Evolutionary conservation across 1,140 invertebrate genomes (phyloP).

Genomic region (Ips typographus): DNA sequence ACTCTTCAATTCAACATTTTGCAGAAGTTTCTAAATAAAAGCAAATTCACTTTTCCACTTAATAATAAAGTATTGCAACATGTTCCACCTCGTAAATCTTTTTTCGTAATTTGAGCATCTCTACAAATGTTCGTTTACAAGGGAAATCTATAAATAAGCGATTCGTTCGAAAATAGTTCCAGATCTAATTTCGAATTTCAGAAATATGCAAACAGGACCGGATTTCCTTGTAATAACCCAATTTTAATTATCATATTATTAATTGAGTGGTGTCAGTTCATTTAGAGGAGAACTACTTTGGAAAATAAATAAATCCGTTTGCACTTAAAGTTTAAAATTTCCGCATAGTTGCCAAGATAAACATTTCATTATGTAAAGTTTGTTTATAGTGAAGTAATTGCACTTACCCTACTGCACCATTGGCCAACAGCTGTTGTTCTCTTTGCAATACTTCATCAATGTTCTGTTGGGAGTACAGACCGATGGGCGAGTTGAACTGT

Average conservation of each 20-base stretch:
- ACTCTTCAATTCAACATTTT: too few species aligned
- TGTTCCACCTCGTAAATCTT: constrained; percentile 1
- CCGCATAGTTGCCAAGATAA: background rate
- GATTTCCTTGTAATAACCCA: background rate
- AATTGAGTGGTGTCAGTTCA: too few species aligned
- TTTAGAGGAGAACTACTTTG: too few species aligned
- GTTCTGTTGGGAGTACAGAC: constrained; percentile 79
- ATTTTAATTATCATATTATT: too few species aligned
- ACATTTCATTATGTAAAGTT: background rate
- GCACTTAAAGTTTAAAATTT: background rate
- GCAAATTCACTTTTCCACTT: too few species aligned
- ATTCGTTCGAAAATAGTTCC: constrained; percentile 17
- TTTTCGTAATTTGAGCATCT: constrained; percentile 19
- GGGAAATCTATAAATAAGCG: constrained; percentile 12
- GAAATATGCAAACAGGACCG: constrained; percentile 18
- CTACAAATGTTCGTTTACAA: constrained; percentile 19
- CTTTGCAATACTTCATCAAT: constrained; percentile 77
- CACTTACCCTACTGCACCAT: constrained; percentile 76
- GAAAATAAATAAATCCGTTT: too few species aligned
- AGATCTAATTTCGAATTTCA: constrained; percentile 23
- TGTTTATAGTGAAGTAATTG: background rate
- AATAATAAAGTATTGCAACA: too few species aligned
- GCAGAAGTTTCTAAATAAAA: too few species aligned
- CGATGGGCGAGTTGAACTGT: constrained; percentile 88
- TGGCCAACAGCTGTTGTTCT: constrained; percentile 73